Conservation (phyloP, 1,140 invertebrate genomes). For the Pseudomyrmex sp. region DNA sequence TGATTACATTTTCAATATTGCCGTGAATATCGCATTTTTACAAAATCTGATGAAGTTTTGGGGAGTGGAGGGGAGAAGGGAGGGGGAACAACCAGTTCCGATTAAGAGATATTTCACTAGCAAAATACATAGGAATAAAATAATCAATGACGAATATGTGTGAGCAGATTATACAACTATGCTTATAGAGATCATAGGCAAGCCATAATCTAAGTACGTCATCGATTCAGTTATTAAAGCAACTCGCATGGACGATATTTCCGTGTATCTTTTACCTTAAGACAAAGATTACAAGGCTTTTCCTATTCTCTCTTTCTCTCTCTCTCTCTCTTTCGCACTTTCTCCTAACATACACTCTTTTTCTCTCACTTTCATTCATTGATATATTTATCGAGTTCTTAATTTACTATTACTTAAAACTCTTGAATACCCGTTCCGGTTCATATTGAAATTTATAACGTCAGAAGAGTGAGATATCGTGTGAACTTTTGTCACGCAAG, state of each 20-base stretch:
- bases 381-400: slow-evolving; percentile 60
- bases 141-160: slow-evolving; percentile 60
- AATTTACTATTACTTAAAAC: slow-evolving; percentile 67
- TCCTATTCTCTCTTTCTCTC: slow-evolving; percentile 61
- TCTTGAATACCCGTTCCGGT: too few species aligned
- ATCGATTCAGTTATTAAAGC: slow-evolving; percentile 59
- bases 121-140: slow-evolving; percentile 61
- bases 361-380: slow-evolving; percentile 42
- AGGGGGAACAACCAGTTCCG: slow-evolving; percentile 13
- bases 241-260: slow-evolving; percentile 58
- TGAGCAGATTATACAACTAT: slow-evolving; percentile 72
- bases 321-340: slow-evolving; percentile 15
- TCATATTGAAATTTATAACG: too few species aligned
- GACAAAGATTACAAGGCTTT: slow-evolving; percentile 64
- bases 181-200: slow-evolving; percentile 71
- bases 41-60: slow-evolving; percentile 43
- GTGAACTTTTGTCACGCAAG: too few species aligned
- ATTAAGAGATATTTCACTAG: slow-evolving; percentile 45
- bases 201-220: slow-evolving; percentile 74
- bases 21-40: slow-evolving; percentile 40
- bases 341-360: background rate
- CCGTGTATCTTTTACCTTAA: slow-evolving; percentile 49
- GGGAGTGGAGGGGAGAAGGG: background rate
- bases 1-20: slow-evolving; percentile 64
- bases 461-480: too few species aligned